Percentiles rank a stretch among this genome's conserved stretches.
These are phyloP conservation scores for Hypotaenidia philippensis DNA, from an alignment of 2,797 vertebrate species.

Conservation along the genomic window DNA sequence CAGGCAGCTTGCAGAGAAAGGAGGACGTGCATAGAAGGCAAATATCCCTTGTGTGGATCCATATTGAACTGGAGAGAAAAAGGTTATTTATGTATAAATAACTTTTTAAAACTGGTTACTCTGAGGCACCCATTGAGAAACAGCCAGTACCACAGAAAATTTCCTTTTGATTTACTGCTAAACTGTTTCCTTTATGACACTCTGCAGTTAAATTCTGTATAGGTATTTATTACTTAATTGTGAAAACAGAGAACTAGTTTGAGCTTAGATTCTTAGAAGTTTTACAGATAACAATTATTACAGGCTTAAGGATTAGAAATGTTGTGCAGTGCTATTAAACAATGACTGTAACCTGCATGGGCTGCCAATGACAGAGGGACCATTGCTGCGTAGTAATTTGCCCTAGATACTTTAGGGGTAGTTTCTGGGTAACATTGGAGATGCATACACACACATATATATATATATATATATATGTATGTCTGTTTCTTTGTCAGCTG, in stretches of 20 bases:
- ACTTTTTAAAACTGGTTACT: background rate
- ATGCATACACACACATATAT: no score
- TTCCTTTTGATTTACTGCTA: background rate
- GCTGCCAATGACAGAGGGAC: background rate
- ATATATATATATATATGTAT: no score
- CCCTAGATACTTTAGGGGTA: background rate
- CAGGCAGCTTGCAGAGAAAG: background rate
- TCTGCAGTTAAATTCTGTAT: background rate
- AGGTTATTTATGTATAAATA: background rate
- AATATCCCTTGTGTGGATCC: background rate
- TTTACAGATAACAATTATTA: background rate
- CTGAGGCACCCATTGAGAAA: background rate
- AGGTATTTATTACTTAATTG: background rate
- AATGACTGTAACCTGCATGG: background rate
- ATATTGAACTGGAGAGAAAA: background rate
- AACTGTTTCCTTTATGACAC: background rate
- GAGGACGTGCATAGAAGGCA: fast-evolving
- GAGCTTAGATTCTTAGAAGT: background rate
- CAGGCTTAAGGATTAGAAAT: background rate
- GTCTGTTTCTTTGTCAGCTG: background rate
- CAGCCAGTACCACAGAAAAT: background rate
- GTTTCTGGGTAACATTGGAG: background rate
- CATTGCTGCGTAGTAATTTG: background rate
- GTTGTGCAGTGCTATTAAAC: background rate
- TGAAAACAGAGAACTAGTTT: background rate